Evolutionary conservation across 1,140 invertebrate genomes (phyloP).

Genomic region (Diorhabda elongata): DNA sequence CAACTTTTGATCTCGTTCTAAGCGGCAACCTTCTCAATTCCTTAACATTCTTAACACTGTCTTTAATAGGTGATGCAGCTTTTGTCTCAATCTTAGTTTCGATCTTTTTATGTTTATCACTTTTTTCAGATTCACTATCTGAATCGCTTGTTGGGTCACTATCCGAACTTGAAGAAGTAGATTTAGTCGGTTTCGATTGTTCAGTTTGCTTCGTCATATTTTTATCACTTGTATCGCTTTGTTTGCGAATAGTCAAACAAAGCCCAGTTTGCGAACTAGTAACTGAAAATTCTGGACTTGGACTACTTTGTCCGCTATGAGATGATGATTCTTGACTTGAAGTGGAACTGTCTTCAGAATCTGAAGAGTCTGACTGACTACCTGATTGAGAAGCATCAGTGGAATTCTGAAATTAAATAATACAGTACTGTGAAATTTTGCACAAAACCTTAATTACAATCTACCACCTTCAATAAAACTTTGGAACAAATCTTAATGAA

Average conservation of each 20-base stretch:
- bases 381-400: conserved; percentile 44
- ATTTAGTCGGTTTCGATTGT: conserved; percentile 1
- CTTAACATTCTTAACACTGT: conserved; percentile 5
- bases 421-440: background rate
- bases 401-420: conserved; percentile 42
- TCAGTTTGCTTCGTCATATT: conserved; percentile 12
- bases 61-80: background rate
- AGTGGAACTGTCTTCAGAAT: conserved; percentile 42
- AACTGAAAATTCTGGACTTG: conserved; percentile 44
- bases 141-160: conserved; percentile 38
- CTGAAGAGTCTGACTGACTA: conserved; percentile 43
- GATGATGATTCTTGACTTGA: conserved; percentile 43
- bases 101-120: conserved; percentile 17
- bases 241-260: conserved; percentile 42
- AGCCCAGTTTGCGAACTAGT: conserved; percentile 43
- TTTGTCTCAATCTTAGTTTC: conserved; percentile 31
- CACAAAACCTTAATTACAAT: background rate
- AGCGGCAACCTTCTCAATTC: background rate
- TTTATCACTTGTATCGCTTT: conserved; percentile 10
- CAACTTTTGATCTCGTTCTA: conserved; percentile 19
- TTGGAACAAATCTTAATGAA: too few relatives aligned
- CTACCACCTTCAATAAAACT: background rate
- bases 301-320: conserved; percentile 24
- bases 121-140: conserved; percentile 38
- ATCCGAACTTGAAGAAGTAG: conserved; percentile 27